These are phyloP conservation scores for Geopemphigus sp. DNA, from an alignment of 1,140 invertebrate species.

Conservation along the genomic window DNA sequence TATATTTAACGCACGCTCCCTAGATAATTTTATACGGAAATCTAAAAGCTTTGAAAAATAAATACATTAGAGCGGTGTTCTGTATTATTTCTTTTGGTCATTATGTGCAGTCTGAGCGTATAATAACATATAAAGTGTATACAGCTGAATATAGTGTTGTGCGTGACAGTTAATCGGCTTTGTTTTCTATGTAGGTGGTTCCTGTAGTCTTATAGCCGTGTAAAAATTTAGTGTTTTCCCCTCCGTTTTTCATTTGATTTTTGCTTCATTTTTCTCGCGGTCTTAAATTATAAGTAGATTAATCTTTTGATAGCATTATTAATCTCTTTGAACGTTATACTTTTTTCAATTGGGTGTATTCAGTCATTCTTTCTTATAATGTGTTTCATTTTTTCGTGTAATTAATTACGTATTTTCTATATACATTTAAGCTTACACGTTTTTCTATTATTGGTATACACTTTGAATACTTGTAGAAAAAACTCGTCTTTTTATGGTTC, in stretches of 20 bases:
- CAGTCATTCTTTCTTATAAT: too few relatives aligned
- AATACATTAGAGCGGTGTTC: not conserved
- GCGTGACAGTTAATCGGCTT: slow-evolving; percentile 4
- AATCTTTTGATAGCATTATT: slow-evolving; percentile 22
- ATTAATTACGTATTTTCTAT: too few relatives aligned
- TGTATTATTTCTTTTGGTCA: not conserved
- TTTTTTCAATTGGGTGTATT: too few relatives aligned
- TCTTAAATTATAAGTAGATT: slow-evolving; percentile 9
- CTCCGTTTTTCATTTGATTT: not conserved
- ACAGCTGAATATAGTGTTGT: not conserved
- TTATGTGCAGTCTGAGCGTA: not conserved
- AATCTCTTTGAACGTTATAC: not conserved
- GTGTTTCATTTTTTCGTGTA: too few relatives aligned
- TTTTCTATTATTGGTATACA: too few relatives aligned
- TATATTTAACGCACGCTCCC: not conserved
- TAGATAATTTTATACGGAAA: not conserved
- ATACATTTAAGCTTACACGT: too few relatives aligned
- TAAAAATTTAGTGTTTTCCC: not conserved
- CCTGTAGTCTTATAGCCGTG: not conserved
- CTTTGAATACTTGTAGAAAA: too few relatives aligned
- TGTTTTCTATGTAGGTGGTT: not conserved
- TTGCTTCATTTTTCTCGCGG: not conserved
- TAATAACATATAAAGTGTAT: not conserved
- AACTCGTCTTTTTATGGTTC: too few relatives aligned
- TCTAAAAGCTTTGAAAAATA: not conserved